Base-by-base conservation (phyloP, 2,797 vertebrate species). In the Takifugu rubripes region DNA sequence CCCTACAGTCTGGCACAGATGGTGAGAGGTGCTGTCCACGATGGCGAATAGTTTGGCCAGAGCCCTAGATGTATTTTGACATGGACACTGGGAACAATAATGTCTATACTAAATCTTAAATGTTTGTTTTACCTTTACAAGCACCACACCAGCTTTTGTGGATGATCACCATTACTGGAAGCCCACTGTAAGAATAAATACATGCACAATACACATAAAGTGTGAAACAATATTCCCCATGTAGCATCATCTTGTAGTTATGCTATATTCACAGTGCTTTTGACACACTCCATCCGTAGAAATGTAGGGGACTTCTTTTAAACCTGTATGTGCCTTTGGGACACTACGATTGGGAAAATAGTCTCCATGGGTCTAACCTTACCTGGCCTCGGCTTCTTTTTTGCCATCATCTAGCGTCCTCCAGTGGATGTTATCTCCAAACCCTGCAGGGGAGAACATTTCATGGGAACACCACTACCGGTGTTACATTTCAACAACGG, bases 71-170 rank as follows among this genome's bases (percentile, higher is more conserved):
- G 21, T 21, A 21, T 21, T 21, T 21, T 21, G 21, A 21, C 21
- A 21, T 21, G 21, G 21, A 21, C 21, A 21, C 21, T 21, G 21
- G 21, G 21, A 21, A 21, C 21, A 21, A 21, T 21, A 21, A 21
- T 21, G 21, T 21, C 21, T 21, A 21, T 21, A 21, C 21, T 21
- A 21, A 21, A 21, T 21, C 21, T 21, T 21, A 21, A 21, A 21
- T 21, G 21, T 21, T 21, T 24, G 9, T 72, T 75, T 78, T 84
- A 99, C 97, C 95, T 95, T 98, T 99, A 87, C 97, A 99, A 74
- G 97, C 97, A 72, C 96, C 97, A 88, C 97, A 99, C 97, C 97
- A 99, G 52, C 90, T 97, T 82, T 99, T 99, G 81, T 99, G 97
- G 74, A 99, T 92, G 79, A 99, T 93, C 72, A 99, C 89, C 97